Percentiles rank a stretch among this genome's conserved stretches.
These are phyloP conservation scores for Seladonia tumulorum DNA, from an alignment of 2,888 invertebrate genomes.

Conservation along the genomic window DNA sequence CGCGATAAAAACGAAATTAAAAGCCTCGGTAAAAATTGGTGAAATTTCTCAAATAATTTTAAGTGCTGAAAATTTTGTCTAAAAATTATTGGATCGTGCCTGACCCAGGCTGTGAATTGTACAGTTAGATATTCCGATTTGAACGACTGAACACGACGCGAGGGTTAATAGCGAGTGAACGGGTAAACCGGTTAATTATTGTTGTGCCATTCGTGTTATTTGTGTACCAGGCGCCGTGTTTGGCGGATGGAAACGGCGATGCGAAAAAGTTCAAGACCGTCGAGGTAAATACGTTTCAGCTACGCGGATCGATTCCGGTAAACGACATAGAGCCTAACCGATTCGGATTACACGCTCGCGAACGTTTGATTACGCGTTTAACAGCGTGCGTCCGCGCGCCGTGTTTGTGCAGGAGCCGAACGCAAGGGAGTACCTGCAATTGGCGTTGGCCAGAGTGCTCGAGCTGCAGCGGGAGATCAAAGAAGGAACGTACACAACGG, in stretches of 20 bases:
- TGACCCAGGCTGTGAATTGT: background rate
- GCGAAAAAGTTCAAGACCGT: conserved; percentile 67
- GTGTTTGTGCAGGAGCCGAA: conserved; percentile 72
- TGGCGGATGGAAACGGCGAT: conserved; percentile 68
- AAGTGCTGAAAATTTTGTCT: background rate
- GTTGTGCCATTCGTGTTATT: background rate
- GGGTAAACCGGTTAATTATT: background rate
- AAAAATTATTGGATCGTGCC: background rate
- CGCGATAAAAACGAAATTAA: too few relatives aligned
- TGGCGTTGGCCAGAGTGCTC: conserved; percentile 77
- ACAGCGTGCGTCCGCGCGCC: conserved; percentile 5
- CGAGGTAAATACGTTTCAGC: conserved; percentile 58
- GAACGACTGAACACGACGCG: background rate
- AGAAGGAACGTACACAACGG: conserved; percentile 74
- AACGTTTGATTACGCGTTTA: conserved; percentile 15
- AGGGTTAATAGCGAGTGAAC: background rate
- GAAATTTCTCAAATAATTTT: too few relatives aligned
- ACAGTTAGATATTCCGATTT: background rate
- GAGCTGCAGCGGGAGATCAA: conserved; percentile 79
- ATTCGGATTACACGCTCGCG: background rate
- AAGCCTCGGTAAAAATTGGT: too few relatives aligned
- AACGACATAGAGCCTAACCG: background rate
- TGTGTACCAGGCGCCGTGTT: conserved; percentile 73
- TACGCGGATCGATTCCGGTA: background rate
- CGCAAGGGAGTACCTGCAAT: conserved; percentile 79